Conservation (phyloP, 2,888 invertebrate genomes). For the Gnatocerus cornutus region DNA sequence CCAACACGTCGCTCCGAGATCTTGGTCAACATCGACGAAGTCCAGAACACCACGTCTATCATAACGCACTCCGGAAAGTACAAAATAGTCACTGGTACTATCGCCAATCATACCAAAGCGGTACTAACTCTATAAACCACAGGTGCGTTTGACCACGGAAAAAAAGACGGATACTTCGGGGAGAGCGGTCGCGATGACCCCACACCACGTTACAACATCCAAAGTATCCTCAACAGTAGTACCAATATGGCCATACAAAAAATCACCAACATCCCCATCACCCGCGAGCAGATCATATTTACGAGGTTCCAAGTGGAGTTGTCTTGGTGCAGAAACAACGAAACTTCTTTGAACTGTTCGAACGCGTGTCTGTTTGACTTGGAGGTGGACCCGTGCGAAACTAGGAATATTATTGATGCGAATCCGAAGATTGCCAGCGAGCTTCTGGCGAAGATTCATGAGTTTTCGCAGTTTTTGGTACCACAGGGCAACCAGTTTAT, state of each 20-base stretch:
- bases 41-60: conserved; percentile 65
- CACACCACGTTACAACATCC: conserved; percentile 59
- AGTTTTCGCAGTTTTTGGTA: conserved; percentile 55
- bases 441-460: conserved; percentile 53
- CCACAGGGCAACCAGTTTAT: conserved; percentile 57
- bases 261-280: conserved; percentile 5
- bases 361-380: conserved; percentile 65
- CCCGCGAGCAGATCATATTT: conserved; percentile 44
- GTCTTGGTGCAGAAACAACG: conserved; percentile 30
- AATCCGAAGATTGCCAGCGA: conserved; percentile 43
- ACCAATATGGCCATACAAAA: conserved; percentile 42
- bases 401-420: conserved; percentile 59
- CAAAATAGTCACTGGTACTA: conserved; percentile 55
- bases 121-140: no score
- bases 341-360: conserved; percentile 46
- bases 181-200: conserved; percentile 57
- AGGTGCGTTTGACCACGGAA: conserved; percentile 52
- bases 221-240: conserved; percentile 58
- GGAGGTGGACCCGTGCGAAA: conserved; percentile 65
- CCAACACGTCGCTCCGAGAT: conserved; percentile 54
- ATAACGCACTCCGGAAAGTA: conserved; percentile 59
- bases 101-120: no score
- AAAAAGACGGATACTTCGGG: conserved; percentile 60
- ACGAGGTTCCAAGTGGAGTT: conserved; percentile 50
- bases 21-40: conserved; percentile 67